These are phyloP conservation scores for Pogona vitticeps DNA, from an alignment of 2,113 vertebrate species.

Conservation along the genomic window DNA sequence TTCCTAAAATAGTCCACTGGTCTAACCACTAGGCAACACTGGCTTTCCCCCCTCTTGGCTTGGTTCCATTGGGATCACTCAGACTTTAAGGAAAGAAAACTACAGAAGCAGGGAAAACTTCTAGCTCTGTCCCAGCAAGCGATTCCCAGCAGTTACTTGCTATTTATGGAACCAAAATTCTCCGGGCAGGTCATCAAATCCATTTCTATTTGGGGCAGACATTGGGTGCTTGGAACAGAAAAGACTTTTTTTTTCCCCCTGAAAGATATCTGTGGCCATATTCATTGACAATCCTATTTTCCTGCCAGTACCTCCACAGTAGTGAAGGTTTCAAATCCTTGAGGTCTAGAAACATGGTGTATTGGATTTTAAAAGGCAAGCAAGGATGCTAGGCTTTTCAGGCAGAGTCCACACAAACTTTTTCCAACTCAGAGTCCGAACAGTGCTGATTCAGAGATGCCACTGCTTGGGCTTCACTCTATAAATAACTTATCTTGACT, in stretches of 20 bases:
- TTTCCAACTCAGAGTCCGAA: background rate
- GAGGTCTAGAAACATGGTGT: background rate
- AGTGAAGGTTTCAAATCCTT: background rate
- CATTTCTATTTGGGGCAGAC: background rate
- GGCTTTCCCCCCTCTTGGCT: background rate
- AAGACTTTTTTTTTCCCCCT: too few species aligned
- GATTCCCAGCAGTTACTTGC: background rate
- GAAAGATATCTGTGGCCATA: background rate
- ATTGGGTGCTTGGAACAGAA: background rate
- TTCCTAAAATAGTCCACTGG: too few species aligned
- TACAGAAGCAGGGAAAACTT: too few species aligned
- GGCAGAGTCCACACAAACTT: background rate
- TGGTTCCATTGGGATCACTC: too few species aligned
- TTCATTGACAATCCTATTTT: background rate
- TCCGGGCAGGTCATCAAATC: background rate
- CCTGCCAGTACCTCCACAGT: background rate
- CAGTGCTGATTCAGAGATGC: background rate
- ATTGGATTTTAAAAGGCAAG: background rate
- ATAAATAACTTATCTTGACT: conserved; percentile 38
- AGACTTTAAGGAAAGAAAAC: too few species aligned
- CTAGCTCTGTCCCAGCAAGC: background rate
- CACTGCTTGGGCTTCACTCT: background rate
- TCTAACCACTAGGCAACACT: background rate
- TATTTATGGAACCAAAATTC: background rate
- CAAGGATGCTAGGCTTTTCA: background rate